Base-by-base conservation (phyloP, 2,888 invertebrate genomes). In the Agrochola lychnidis region DNA sequence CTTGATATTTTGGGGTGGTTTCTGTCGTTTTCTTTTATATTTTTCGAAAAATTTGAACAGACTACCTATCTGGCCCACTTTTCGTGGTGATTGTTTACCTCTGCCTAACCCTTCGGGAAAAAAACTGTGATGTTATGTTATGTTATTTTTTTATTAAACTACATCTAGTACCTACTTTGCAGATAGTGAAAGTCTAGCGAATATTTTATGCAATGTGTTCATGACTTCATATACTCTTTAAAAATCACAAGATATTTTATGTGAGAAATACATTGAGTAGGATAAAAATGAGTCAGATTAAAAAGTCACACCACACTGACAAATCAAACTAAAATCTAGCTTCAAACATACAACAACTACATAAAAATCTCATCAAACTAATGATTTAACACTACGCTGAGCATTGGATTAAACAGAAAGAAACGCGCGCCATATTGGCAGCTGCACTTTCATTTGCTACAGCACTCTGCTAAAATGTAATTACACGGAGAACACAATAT, bases 381-480 rank as follows among this genome's bases (percentile, higher is more conserved):
- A 73, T 82, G 51, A 77, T 69, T 64, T 72, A 70, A 76, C 72
- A 62, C 36, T 36, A 53, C 63, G 40, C 57, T 64, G 78, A 73
- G 82, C 64, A 85, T 83, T 77, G 71, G 68, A 82, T 82, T 77
- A 85, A 73, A 78, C 59, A 57, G 78, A 82, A 85, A 85, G 82
- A 82, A 74, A 25, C 42, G 30, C 4, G n/a, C 64, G 78, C 79
- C 70, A 81, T 84, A 82, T 81, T 81, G 82, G 74, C 57, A 77
- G 81, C 77, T 67, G 72, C 83, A 82, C 69, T 78, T 77, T 81
- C 87, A 80, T 83, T 83, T 78, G 82, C 78, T 66, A 69, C 81
- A 80, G 79, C 83, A 88, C 87, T 88, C 81, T 12, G 87, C 81
- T 85, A 64, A 81, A 85, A 88, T 88, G 83, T 85, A 87, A 88